Percentiles rank a stretch among this genome's conserved stretches.
phyloP scores from a whole-genome alignment of 2,888 invertebrate species.

The Sussaba pulchella region DNA sequence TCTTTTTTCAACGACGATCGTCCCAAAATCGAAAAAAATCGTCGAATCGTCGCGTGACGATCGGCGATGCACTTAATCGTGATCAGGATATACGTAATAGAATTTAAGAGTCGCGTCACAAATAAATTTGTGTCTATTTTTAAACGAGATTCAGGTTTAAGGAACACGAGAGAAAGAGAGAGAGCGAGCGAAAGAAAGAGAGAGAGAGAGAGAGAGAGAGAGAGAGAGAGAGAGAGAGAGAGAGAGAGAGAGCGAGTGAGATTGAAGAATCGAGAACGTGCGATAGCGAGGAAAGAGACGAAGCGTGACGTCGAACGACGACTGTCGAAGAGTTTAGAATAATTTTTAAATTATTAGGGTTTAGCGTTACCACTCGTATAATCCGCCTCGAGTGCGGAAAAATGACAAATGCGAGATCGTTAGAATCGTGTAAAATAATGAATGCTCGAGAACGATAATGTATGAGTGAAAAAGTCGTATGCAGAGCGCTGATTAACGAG shows the following conservation, averaged over 20 bases:
- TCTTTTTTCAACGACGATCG: slow-evolving; percentile 45
- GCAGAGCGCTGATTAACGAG: slow-evolving; percentile 38
- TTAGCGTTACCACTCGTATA: slow-evolving; percentile 68
- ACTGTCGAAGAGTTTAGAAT: slow-evolving; percentile 68
- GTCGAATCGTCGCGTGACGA: slow-evolving; percentile 51
- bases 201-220: slow-evolving; percentile 31
- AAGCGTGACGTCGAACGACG: slow-evolving; percentile 43
- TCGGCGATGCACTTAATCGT: slow-evolving; percentile 76
- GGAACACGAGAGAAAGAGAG: slow-evolving; percentile 48
- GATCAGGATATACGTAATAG: slow-evolving; percentile 84
- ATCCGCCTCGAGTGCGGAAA: slow-evolving; percentile 54
- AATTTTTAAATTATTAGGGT: slow-evolving; percentile 77
- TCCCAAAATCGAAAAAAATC: slow-evolving; percentile 51
- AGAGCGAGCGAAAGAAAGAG: slow-evolving; percentile 40
- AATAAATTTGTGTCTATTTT: slow-evolving; percentile 83
- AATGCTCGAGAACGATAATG: slow-evolving; percentile 45
- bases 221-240: slow-evolving; percentile 34
- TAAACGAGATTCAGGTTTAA: slow-evolving; percentile 78
- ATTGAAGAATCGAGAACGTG: too few relatives aligned
- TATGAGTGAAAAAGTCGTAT: slow-evolving; percentile 53
- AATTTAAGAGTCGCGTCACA: slow-evolving; percentile 78
- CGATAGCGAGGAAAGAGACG: too few relatives aligned
- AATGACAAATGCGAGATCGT: slow-evolving; percentile 40
- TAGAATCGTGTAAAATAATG: slow-evolving; percentile 9
- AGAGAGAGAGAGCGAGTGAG: slow-evolving; percentile 59